Percentiles rank a stretch among this genome's conserved stretches.
Conservation (phyloP, 2,113 vertebrate genomes). For the Tetrax tetrax region DNA sequence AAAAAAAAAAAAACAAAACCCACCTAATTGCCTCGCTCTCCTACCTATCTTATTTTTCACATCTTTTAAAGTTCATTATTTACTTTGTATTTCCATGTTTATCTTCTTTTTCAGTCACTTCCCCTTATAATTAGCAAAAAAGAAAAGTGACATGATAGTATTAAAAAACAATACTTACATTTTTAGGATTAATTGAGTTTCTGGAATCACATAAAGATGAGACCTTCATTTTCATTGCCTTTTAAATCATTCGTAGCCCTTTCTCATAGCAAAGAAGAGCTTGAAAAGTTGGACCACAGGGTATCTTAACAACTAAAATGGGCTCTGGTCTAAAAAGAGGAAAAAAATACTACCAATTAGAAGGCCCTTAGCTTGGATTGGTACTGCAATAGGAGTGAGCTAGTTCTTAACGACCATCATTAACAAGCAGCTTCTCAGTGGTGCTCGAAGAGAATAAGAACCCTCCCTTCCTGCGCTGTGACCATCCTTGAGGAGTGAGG, state of each 20-base stretch:
- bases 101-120: neutral
- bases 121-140: neutral
- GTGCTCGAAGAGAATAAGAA: too few relatives aligned
- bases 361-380: neutral
- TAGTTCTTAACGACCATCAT: neutral
- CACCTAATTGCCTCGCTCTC: neutral
- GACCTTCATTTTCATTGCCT: neutral
- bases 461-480: neutral
- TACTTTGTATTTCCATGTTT: neutral
- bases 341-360: neutral
- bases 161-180: neutral
- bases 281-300: accelerated
- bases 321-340: accelerated
- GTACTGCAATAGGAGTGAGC: neutral
- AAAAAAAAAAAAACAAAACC: neutral
- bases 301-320: neutral
- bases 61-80: neutral
- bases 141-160: neutral
- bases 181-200: neutral
- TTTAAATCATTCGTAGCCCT: neutral
- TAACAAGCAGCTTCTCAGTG: neutral
- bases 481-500: neutral
- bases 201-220: neutral
- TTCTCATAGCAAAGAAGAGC: neutral
- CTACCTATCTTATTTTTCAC: neutral